phyloP scores from a whole-genome alignment of 2,113 vertebrate species.

The Anoura caudifer region DNA sequence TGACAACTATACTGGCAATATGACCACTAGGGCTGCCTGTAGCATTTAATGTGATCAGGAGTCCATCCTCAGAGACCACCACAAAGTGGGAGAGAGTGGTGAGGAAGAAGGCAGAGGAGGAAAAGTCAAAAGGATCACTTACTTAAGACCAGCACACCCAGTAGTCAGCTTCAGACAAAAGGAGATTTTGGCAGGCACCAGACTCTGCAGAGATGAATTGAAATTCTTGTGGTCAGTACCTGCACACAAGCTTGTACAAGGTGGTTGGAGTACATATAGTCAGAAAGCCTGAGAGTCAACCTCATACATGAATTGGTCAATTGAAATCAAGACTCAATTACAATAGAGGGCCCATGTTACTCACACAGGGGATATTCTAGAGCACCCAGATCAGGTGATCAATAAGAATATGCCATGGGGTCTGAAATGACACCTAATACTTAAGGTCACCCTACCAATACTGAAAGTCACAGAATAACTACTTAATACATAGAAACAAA shows the following conservation, averaged over 20 bases:
- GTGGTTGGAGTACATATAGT: background rate
- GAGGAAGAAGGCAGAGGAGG: background rate
- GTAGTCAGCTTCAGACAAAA: background rate
- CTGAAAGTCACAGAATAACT: background rate
- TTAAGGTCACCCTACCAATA: background rate
- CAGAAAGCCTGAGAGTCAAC: background rate
- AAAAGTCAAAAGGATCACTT: background rate
- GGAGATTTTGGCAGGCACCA: background rate
- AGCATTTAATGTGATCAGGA: background rate
- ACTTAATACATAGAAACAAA: background rate
- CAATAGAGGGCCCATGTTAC: background rate
- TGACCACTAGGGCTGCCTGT: background rate
- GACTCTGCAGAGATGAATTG: background rate
- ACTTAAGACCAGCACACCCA: background rate
- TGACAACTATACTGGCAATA: background rate
- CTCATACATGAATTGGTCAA: background rate
- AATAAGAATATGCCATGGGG: background rate
- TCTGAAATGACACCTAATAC: background rate
- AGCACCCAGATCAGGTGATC: background rate
- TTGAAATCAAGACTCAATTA: background rate
- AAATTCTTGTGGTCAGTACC: background rate
- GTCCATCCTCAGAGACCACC: background rate
- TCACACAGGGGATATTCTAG: background rate
- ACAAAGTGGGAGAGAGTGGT: background rate
- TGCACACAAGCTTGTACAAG: background rate